Evolutionary conservation across 2,888 invertebrate genomes (phyloP).

Genomic region (Eudemis profundana): DNA sequence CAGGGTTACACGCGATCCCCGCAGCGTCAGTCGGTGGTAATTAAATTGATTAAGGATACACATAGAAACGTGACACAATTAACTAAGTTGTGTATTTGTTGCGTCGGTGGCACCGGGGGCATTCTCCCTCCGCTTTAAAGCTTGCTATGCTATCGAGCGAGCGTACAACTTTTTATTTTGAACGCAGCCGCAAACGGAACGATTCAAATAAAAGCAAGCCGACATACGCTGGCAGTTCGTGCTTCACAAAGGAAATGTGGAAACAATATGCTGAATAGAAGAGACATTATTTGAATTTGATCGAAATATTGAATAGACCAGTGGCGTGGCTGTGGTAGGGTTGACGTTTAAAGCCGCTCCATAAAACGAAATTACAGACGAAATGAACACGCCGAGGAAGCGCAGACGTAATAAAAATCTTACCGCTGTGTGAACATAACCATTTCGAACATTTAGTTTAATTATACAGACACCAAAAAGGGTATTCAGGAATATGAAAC

Average conservation of each 20-base stretch:
- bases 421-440: constrained; percentile 10
- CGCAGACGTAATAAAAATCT: constrained; percentile 23
- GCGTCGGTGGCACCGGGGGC: constrained; percentile 44
- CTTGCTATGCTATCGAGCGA: constrained; percentile 47
- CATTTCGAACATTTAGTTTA: constrained; percentile 17
- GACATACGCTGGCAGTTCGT: constrained; percentile 40
- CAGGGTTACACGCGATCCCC: constrained; percentile 34
- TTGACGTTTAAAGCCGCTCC: constrained; percentile 9
- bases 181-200: constrained; percentile 50
- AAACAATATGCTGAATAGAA: constrained; percentile 46
- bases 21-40: constrained; percentile 24
- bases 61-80: constrained; percentile 44
- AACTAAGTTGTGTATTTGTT: constrained; percentile 39
- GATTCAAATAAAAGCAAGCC: constrained; percentile 56
- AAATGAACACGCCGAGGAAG: constrained; percentile 19
- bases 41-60: constrained; percentile 41
- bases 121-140: constrained; percentile 49
- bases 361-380: constrained; percentile 13
- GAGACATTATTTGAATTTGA: constrained; percentile 44
- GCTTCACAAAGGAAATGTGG: constrained; percentile 45
- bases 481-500: not conserved
- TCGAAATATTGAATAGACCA: constrained; percentile 39
- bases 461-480: constrained; percentile 13
- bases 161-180: constrained; percentile 51
- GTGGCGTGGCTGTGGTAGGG: not conserved